Conservation (phyloP, 2,113 vertebrate species). For the Neofelis nebulosa region DNA sequence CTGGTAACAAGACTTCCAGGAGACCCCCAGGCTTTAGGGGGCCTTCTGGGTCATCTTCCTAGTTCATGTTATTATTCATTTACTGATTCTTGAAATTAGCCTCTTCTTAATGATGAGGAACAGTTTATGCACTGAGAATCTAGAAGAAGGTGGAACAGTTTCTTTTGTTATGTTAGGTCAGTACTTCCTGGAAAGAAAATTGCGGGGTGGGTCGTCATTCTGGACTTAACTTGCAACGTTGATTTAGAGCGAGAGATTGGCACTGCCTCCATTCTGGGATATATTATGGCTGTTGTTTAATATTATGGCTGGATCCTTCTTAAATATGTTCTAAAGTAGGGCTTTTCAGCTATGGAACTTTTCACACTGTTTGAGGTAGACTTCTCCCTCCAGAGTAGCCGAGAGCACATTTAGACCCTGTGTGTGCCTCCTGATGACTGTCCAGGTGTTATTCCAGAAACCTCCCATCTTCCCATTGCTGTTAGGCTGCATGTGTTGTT, state of each 20-base stretch:
- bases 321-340: background rate
- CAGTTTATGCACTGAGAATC: background rate
- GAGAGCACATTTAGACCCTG: background rate
- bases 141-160: background rate
- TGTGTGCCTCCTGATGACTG: background rate
- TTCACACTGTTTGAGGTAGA: background rate
- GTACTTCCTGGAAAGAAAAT: constrained; percentile 1
- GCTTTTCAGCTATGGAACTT: background rate
- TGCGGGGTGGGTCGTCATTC: background rate
- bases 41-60: background rate
- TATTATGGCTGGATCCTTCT: background rate
- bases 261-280: background rate
- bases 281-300: background rate
- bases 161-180: background rate
- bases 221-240: background rate
- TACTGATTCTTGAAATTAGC: background rate
- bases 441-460: background rate
- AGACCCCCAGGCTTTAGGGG: background rate
- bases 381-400: background rate
- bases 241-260: background rate
- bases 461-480: background rate
- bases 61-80: background rate
- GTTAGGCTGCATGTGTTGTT: background rate
- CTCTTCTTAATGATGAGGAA: background rate
- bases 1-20: background rate